Conservation (phyloP, 2,888 invertebrate species). For the Andrena chrysosceles region DNA sequence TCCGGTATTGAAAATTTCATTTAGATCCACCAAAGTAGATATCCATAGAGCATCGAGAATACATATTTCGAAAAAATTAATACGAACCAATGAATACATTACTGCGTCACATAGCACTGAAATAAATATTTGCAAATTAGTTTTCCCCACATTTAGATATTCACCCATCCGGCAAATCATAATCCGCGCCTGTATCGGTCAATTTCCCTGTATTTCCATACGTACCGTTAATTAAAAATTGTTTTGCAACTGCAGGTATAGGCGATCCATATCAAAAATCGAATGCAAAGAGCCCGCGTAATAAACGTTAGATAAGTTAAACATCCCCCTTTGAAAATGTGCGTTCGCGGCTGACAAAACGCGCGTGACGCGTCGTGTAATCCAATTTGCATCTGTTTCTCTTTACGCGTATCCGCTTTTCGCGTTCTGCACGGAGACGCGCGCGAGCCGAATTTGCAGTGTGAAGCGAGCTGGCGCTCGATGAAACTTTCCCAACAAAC, state of each 20-base stretch:
- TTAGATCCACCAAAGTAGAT: too few relatives aligned
- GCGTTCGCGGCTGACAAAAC: not conserved
- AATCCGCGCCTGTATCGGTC: not conserved
- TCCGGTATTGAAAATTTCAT: too few relatives aligned
- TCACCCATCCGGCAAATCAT: not conserved
- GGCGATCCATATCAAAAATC: conserved; percentile 14
- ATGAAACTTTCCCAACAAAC: conserved; percentile 51
- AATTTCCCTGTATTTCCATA: not conserved
- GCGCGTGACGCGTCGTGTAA: conserved; percentile 35
- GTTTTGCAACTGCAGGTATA: not conserved
- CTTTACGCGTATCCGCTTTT: conserved; percentile 31
- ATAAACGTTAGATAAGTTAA: conserved; percentile 12
- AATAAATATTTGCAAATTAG: not conserved
- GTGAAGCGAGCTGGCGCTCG: not conserved
- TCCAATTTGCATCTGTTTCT: conserved; percentile 44
- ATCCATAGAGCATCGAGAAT: not conserved
- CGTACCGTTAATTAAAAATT: conserved; percentile 5
- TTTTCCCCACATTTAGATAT: not conserved
- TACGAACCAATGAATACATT: not conserved
- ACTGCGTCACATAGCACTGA: not conserved
- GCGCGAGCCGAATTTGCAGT: not conserved
- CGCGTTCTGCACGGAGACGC: conserved; percentile 2
- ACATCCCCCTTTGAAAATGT: conserved; percentile 6
- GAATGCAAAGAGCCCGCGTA: not conserved
- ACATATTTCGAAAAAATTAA: not conserved